Evolutionary conservation across 2,888 invertebrate species (phyloP).

Genomic region (Disparrhopalites patrizii): DNA sequence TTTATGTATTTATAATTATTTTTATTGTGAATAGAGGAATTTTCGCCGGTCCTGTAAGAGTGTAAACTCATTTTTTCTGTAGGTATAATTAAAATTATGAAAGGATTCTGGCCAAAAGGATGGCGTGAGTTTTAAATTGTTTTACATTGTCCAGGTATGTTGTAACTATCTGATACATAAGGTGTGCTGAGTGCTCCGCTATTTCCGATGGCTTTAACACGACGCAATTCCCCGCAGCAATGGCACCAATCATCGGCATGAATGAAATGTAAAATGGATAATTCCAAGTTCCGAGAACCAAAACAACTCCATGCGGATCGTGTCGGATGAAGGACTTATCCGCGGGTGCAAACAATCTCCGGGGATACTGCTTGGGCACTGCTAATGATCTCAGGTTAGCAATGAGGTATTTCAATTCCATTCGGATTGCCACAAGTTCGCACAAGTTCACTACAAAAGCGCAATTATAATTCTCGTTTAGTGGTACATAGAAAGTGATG

Average conservation of each 20-base stretch:
- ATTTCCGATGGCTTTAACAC: slow-evolving; percentile 69
- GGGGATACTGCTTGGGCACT: slow-evolving; percentile 26
- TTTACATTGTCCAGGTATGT: slow-evolving; percentile 60
- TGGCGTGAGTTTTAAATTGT: no score
- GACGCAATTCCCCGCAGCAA: slow-evolving; percentile 88
- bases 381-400: slow-evolving; percentile 29
- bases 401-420: slow-evolving; percentile 51
- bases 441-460: slow-evolving; percentile 48
- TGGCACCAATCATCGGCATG: slow-evolving; percentile 75
- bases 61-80: no score
- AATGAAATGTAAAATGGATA: slow-evolving; percentile 67
- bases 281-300: slow-evolving; percentile 89
- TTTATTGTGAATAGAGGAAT: no score
- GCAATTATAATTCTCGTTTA: slow-evolving; percentile 9
- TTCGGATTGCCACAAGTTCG: slow-evolving; percentile 52
- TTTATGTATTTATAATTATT: no score
- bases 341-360: slow-evolving; percentile 34
- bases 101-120: no score
- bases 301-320: slow-evolving; percentile 88
- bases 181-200: slow-evolving; percentile 52
- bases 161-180: slow-evolving; percentile 54
- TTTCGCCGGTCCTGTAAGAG: no score
- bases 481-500: slow-evolving; percentile 15
- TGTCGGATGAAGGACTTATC: slow-evolving; percentile 53
- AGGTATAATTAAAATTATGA: no score